A percentile compares a stretch with the other conserved stretches of the same genome.
Conservation (phyloP, 1,140 invertebrate genomes). For the Lepidurus apus region DNA sequence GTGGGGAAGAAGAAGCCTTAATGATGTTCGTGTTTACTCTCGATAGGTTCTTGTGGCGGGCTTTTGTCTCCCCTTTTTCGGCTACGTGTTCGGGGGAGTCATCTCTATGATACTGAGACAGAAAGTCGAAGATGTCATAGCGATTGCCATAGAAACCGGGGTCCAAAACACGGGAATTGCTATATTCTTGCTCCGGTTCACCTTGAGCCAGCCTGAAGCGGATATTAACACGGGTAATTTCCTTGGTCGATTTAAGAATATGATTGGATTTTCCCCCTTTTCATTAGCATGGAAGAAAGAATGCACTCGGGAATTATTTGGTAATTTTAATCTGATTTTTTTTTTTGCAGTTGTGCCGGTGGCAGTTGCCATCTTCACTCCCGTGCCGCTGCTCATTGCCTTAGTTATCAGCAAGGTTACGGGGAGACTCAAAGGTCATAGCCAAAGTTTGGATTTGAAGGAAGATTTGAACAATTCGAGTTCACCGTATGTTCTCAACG, state of each 20-base stretch:
- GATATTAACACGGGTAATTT: constrained; percentile 69
- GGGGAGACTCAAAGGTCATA: background rate
- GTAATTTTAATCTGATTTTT: constrained; percentile 37
- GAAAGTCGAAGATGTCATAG: constrained; percentile 60
- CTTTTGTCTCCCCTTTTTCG: constrained; percentile 76
- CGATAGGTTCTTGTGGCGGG: constrained; percentile 72
- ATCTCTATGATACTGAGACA: constrained; percentile 57
- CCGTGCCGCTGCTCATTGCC: constrained; percentile 63
- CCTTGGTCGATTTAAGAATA: background rate
- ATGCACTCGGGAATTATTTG: background rate
- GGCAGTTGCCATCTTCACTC: constrained; percentile 86
- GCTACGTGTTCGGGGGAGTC: constrained; percentile 69
- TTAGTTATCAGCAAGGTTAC: constrained; percentile 33
- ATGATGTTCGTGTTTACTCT: background rate
- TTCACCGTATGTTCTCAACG: background rate
- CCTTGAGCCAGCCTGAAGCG: constrained; percentile 63
- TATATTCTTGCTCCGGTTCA: constrained; percentile 71
- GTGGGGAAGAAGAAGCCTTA: background rate
- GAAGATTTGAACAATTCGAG: background rate
- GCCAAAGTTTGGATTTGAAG: background rate
- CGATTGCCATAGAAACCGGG: constrained; percentile 88
- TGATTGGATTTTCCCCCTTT: too few species aligned
- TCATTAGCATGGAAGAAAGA: too few species aligned
- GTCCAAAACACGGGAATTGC: constrained; percentile 92
- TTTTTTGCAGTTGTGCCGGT: constrained; percentile 68